Base-by-base conservation (phyloP, 2,113 vertebrate genomes). In the Xyliphius kryptos region DNA sequence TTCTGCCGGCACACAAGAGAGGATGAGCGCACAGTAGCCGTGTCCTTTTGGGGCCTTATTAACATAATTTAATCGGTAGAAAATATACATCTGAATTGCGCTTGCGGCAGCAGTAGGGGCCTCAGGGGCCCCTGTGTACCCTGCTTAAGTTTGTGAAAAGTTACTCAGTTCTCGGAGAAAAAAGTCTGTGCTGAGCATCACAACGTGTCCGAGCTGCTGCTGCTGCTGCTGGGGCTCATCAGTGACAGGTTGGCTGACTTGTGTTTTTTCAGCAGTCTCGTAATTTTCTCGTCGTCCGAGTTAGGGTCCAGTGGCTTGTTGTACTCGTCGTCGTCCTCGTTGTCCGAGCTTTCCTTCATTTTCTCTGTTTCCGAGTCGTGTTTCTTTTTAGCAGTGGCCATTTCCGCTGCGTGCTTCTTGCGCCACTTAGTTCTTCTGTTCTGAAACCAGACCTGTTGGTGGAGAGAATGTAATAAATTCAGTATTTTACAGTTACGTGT, bases 291-390 rank as follows among this genome's bases (percentile, higher is more conserved):
- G 68, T 97, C 96, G 65, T 98, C 96, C 4, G 95, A 98, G 67
- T 98, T 97, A 57, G 96, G 96, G 79, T 98, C 96, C 83, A 98
- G 85, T 0, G 96, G 96, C 70, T 94, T 93, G 87, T 95, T 97
- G 80, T 98, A 98, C 37, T 98, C 96, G 47, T 98, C 96, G 60
- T 98, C 96, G 2, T 98, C 96, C 83, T 98, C 96, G 56, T 93
- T 95, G 41, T 98, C 96, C 5, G 94, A 97, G 74, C 90, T 91
- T 73, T 96, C 95, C 84, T 98, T 97, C 88, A 98, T 88, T 79
- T 94, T 95, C 86, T 97, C 96, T 0, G 95, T 96, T 77, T 98
- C 95, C 0, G 95, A 97, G 71, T 98, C 95, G 75, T 96, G 95
- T 69, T 95, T 92, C 85, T 94, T 96, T 72, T 98, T 98, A 21